Conservation (phyloP, 2,797 vertebrate genomes). For the Hypotaenidia philippensis region DNA sequence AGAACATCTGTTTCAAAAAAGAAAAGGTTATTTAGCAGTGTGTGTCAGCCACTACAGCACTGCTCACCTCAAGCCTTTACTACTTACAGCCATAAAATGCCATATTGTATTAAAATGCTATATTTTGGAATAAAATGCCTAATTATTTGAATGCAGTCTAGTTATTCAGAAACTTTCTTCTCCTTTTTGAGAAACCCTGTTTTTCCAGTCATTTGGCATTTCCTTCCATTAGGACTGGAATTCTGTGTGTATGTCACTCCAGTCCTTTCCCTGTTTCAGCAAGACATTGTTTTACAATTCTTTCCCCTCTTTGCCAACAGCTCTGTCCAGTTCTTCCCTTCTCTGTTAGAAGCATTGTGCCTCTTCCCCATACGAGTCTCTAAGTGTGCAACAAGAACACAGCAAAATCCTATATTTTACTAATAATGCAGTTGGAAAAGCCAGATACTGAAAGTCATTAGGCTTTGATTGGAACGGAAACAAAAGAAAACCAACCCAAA, state of each 20-base stretch:
- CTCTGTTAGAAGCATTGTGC: neutral
- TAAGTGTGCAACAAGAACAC: neutral
- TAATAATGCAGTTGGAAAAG: neutral
- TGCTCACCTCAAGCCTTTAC: neutral
- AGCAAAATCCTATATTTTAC: neutral
- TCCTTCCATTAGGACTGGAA: neutral
- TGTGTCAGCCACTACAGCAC: neutral
- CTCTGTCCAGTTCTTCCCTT: neutral
- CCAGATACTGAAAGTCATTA: neutral
- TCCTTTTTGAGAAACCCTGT: neutral
- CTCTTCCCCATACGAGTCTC: neutral
- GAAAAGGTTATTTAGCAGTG: neutral
- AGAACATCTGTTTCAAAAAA: neutral
- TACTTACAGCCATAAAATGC: neutral
- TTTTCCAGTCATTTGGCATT: neutral
- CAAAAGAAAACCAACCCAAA: neutral
- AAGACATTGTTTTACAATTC: neutral
- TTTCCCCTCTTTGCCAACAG: neutral
- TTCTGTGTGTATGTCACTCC: neutral
- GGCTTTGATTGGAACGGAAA: neutral
- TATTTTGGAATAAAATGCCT: neutral
- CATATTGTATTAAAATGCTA: neutral
- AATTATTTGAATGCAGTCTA: neutral
- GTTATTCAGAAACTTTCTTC: neutral
- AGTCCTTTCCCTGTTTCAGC: neutral